phyloP scores from a whole-genome alignment of 2,797 vertebrate species.

The Syngnathus acus region DNA sequence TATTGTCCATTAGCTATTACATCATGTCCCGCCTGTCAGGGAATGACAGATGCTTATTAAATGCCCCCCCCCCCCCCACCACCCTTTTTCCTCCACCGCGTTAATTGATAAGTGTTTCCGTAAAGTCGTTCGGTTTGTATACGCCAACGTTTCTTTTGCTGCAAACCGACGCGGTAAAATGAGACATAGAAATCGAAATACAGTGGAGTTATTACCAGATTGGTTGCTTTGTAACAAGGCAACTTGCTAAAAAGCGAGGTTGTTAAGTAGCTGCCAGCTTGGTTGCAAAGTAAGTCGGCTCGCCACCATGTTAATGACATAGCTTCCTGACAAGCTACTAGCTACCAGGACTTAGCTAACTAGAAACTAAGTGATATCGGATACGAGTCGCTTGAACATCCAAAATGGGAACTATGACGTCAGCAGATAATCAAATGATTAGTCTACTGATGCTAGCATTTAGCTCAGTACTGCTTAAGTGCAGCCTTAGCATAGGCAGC shows the following conservation, averaged over 20 bases:
- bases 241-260: too few species aligned
- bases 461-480: not conserved
- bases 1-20: slow-evolving; percentile 55
- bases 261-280: not conserved
- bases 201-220: not conserved
- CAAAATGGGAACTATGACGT: not conserved
- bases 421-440: not conserved
- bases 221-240: not conserved
- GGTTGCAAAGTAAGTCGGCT: not conserved
- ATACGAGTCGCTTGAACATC: not conserved
- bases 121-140: not conserved
- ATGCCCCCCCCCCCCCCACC: slow-evolving; percentile 19
- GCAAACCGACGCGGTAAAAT: not conserved
- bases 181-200: too few species aligned
- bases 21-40: slow-evolving; percentile 45
- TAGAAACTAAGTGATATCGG: not conserved
- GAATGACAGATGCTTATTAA: slow-evolving; percentile 43
- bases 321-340: not conserved
- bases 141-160: not conserved
- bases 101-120: slow-evolving; percentile 3
- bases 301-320: not conserved
- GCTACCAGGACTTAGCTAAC: not conserved
- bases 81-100: not conserved
- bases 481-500: slow-evolving; percentile 5
- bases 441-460: slow-evolving; percentile 4